Conservation (phyloP, 2,113 vertebrate species). For the Cacatua alba region DNA sequence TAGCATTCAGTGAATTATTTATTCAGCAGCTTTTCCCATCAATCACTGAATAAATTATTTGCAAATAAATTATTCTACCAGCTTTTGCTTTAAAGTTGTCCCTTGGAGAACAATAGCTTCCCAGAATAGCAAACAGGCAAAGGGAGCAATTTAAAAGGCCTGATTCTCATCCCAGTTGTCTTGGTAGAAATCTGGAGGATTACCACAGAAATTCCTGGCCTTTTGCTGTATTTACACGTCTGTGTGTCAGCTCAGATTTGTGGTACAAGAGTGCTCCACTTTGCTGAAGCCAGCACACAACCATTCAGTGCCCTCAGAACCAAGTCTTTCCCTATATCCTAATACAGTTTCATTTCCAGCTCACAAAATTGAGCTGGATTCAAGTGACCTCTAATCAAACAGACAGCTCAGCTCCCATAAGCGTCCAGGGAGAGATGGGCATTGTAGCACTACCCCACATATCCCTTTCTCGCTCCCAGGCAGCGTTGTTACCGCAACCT, state of each 20-base stretch:
- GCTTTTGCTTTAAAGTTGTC: constrained; percentile 65
- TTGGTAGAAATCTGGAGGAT: not conserved
- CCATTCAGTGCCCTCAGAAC: not conserved
- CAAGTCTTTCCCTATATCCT: fast-evolving
- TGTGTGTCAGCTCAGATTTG: not conserved
- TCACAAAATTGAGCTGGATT: not conserved
- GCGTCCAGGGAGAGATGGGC: fast-evolving
- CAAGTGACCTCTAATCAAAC: not conserved
- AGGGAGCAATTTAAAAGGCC: constrained; percentile 34
- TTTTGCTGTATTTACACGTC: not conserved
- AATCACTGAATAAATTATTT: constrained; percentile 71
- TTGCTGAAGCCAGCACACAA: not conserved
- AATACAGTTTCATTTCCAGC: not conserved
- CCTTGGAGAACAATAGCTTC: constrained; percentile 68
- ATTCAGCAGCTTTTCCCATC: constrained; percentile 68
- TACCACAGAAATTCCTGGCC: not conserved
- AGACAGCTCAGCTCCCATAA: fast-evolving
- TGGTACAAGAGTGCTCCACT: not conserved
- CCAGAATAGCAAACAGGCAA: constrained; percentile 61
- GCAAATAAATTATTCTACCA: constrained; percentile 64
- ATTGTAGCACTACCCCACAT: not conserved
- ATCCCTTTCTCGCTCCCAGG: not conserved
- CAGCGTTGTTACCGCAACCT: not conserved
- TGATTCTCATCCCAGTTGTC: not conserved
- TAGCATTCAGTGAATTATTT: constrained; percentile 70